phyloP scores from a whole-genome alignment of 2,888 invertebrate species.

The Thymelicus sylvestris region DNA sequence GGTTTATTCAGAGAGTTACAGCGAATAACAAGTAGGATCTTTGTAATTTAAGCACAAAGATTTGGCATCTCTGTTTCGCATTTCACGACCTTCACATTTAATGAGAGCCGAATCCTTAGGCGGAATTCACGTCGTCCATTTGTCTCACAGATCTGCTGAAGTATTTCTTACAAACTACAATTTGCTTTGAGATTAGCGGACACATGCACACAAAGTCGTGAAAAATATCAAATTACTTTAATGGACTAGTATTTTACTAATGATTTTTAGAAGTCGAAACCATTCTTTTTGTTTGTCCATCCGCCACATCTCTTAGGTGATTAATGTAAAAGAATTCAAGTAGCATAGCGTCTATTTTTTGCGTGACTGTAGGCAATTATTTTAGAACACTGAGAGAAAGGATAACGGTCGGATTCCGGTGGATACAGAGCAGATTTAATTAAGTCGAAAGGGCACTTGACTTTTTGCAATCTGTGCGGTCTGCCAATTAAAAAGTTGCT shows the following conservation, averaged over 20 bases:
- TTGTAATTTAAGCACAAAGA: no score
- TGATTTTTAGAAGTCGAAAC: neutral
- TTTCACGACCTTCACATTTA: no score
- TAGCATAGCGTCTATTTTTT: neutral
- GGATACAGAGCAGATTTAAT: conserved; percentile 75
- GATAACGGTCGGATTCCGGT: conserved; percentile 41
- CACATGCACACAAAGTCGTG: neutral
- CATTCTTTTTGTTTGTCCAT: neutral
- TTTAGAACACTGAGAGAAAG: conserved; percentile 25
- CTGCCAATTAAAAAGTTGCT: conserved; percentile 79
- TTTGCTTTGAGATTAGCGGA: neutral
- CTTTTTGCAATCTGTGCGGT: conserved; percentile 71
- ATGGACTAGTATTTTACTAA: neutral
- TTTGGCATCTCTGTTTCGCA: no score
- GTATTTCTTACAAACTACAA: no score
- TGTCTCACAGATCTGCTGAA: no score
- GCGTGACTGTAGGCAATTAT: conserved; percentile 20
- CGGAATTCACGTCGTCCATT: no score
- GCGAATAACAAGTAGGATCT: no score
- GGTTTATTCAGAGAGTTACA: no score
- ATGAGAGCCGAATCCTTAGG: no score
- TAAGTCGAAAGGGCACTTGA: conserved; percentile 71
- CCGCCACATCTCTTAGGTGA: neutral
- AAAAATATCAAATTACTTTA: conserved; percentile 6
- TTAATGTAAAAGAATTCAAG: conserved; percentile 2